phyloP scores from a whole-genome alignment of 2,113 vertebrate genomes.

The Saccopteryx leptura region DNA sequence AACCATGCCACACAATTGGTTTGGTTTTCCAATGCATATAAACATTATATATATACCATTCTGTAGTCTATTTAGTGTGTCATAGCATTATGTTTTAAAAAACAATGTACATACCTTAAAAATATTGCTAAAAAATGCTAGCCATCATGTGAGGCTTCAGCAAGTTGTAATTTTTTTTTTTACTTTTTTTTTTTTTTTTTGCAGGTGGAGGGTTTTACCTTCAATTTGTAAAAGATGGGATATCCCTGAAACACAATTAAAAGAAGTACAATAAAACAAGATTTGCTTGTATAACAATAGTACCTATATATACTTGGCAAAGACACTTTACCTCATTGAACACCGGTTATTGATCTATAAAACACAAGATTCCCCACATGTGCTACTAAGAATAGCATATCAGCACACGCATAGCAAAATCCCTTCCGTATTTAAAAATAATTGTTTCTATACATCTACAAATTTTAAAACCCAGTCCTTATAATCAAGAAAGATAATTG shows the following conservation, averaged over 20 bases:
- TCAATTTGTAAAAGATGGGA: background rate
- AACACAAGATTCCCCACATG: background rate
- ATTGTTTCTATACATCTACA: constrained; percentile 40
- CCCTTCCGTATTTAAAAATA: constrained; percentile 43
- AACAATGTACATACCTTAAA: background rate
- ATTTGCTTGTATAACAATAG: background rate
- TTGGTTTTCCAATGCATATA: background rate
- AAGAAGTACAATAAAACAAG: background rate
- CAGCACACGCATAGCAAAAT: background rate
- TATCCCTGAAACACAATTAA: background rate
- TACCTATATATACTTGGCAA: constrained; percentile 26
- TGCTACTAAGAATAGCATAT: background rate
- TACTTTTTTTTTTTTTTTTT: background rate
- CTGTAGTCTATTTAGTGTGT: background rate
- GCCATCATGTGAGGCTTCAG: background rate
- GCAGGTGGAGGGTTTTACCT: background rate
- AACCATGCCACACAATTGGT: background rate
- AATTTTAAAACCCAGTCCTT: background rate
- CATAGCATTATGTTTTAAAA: background rate
- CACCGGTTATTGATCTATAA: constrained; percentile 43
- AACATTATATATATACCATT: background rate
- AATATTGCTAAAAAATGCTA: background rate
- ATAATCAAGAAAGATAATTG: constrained; percentile 35
- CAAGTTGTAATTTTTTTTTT: background rate
- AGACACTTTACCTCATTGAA: background rate